Evolutionary conservation across 2,888 invertebrate genomes (phyloP).

Genomic region (Himalopsyche anomala): DNA sequence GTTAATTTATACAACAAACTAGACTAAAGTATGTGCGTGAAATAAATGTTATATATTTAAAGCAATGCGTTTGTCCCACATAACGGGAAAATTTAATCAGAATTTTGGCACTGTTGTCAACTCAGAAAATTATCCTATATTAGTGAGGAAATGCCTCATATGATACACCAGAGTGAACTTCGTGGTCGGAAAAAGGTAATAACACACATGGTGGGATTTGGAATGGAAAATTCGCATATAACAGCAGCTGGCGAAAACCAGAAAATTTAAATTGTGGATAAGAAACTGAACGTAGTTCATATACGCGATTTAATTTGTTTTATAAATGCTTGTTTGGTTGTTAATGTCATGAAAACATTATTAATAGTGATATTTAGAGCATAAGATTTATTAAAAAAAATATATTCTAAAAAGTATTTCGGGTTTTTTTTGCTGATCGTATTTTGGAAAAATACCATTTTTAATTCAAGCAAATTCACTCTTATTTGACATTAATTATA

Average conservation of each 20-base stretch:
- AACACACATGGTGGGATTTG: conserved; percentile 20
- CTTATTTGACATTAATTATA: too few relatives aligned
- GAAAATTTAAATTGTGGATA: not conserved
- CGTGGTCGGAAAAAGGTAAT: conserved; percentile 42
- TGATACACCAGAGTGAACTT: conserved; percentile 40
- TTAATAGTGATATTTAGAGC: too few relatives aligned
- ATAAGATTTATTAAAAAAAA: too few relatives aligned
- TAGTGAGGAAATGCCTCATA: conserved; percentile 43
- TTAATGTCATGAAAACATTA: too few relatives aligned
- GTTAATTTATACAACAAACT: not conserved
- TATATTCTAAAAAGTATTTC: too few relatives aligned
- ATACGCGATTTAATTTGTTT: not conserved
- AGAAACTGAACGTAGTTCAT: not conserved
- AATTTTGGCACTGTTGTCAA: conserved; percentile 22
- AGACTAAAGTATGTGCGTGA: conserved; percentile 4
- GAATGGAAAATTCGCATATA: conserved; percentile 38
- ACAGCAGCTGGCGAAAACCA: conserved; percentile 28
- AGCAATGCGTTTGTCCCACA: conserved; percentile 23
- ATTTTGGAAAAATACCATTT: too few relatives aligned
- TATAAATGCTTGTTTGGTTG: too few relatives aligned
- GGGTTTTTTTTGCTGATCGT: too few relatives aligned
- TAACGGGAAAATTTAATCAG: conserved; percentile 35
- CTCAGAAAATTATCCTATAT: conserved; percentile 43
- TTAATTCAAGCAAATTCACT: too few relatives aligned
- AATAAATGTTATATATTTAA: conserved; percentile 31